A percentile compares a stretch with the other conserved stretches of the same genome.
These are phyloP conservation scores for Eristalis arbustorum DNA, from an alignment of 2,888 invertebrate genomes.

Conservation along the genomic window DNA sequence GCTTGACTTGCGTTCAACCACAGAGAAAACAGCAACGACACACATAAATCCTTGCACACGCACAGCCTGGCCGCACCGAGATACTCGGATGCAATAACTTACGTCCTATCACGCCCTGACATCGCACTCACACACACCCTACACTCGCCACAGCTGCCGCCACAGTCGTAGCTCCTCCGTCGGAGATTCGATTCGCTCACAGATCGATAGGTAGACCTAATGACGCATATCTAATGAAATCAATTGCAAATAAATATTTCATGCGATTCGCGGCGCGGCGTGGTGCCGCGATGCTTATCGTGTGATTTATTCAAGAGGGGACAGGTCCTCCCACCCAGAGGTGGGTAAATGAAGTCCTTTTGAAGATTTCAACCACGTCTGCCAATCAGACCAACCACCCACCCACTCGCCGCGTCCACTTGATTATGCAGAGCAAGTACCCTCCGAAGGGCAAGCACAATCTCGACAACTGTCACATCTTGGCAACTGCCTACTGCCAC, in stretches of 20 bases:
- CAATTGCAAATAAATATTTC: conserved; percentile 65
- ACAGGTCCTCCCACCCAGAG: not conserved
- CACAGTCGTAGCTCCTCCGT: not conserved
- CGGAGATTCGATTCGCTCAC: conserved; percentile 4
- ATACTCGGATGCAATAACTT: conserved; percentile 41
- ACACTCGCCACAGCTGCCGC: not conserved
- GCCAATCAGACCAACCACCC: not conserved
- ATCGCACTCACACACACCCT: not conserved
- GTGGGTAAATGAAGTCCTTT: not conserved
- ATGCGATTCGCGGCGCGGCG: conserved; percentile 36
- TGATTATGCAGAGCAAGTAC: conserved; percentile 60
- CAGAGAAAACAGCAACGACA: conserved; percentile 44
- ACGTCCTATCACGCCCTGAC: conserved; percentile 33
- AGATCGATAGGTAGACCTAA: conserved; percentile 64
- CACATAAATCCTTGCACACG: not conserved
- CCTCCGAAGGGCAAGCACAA: conserved; percentile 32
- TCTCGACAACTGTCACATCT: conserved; percentile 34
- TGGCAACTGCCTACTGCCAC: not conserved
- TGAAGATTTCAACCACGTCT: not conserved
- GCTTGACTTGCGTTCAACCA: conserved; percentile 54
- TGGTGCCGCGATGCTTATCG: conserved; percentile 54
- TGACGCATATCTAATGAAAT: conserved; percentile 67
- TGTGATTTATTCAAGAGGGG: conserved; percentile 55
- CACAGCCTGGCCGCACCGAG: not conserved
- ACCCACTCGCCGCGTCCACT: not conserved